These are phyloP conservation scores for Chelonus insularis DNA, from an alignment of 1,140 invertebrate genomes.

Conservation along the genomic window DNA sequence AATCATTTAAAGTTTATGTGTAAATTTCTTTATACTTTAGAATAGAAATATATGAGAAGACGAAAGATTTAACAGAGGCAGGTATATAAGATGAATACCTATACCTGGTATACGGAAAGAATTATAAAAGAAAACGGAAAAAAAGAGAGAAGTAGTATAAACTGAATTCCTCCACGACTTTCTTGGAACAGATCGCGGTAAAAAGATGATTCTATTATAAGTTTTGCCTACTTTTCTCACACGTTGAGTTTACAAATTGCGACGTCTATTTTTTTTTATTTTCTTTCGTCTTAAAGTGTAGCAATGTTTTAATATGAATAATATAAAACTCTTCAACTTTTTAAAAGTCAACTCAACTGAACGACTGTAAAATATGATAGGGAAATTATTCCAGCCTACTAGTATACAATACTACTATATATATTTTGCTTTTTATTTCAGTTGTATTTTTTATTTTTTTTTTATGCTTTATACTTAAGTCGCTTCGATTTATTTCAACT, in stretches of 20 bases:
- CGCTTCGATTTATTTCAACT: neutral
- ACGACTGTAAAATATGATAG: neutral
- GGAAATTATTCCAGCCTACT: neutral
- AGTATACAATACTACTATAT: neutral
- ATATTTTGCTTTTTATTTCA: no score
- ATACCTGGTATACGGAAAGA: no score
- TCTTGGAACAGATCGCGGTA: constrained; percentile 25
- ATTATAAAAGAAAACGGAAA: neutral
- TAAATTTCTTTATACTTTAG: no score
- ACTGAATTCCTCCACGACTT: constrained; percentile 11
- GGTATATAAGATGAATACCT: no score
- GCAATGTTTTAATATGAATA: neutral
- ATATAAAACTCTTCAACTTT: neutral
- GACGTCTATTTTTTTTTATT: neutral
- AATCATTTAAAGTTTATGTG: no score
- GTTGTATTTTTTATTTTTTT: neutral
- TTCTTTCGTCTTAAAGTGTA: neutral
- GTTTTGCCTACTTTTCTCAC: constrained; percentile 33
- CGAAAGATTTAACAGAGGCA: neutral
- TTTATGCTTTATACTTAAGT: neutral
- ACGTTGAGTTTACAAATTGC: constrained; percentile 33
- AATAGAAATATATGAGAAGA: no score
- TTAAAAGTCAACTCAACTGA: neutral
- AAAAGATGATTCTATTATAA: constrained; percentile 35
- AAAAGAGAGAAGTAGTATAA: neutral